Percentiles rank a stretch among this genome's conserved stretches.
These are phyloP conservation scores for Phasianus colchicus DNA, from an alignment of 2,113 vertebrate species.

Conservation along the genomic window DNA sequence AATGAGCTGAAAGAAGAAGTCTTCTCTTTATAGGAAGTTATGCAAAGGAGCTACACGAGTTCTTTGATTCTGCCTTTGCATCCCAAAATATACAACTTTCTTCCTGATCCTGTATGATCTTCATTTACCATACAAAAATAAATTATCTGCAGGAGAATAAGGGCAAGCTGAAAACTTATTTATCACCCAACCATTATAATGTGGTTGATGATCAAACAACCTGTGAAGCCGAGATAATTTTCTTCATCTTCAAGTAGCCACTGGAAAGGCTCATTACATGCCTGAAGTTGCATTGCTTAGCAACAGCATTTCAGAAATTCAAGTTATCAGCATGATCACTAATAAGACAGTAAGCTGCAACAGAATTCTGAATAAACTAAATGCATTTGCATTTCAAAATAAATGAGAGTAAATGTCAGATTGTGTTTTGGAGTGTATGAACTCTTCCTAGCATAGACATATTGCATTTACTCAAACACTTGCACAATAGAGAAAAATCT, in stretches of 20 bases:
- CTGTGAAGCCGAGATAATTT: constrained; percentile 64
- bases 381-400: constrained; percentile 69
- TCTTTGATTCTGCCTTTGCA: constrained; percentile 31
- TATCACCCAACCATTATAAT: constrained; percentile 64
- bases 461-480: not conserved
- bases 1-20: not conserved
- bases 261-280: constrained; percentile 73
- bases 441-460: not conserved
- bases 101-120: constrained; percentile 41
- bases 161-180: constrained; percentile 51
- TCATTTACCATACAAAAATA: constrained; percentile 45
- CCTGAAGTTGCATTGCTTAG: constrained; percentile 76
- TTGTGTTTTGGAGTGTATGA: constrained; percentile 46
- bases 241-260: constrained; percentile 70
- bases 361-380: constrained; percentile 57
- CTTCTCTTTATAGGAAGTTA: constrained; percentile 28
- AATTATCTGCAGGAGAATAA: constrained; percentile 35
- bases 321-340: constrained; percentile 69
- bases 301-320: constrained; percentile 75
- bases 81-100: constrained; percentile 38
- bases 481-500: not conserved
- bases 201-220: constrained; percentile 68
- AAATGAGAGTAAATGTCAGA: constrained; percentile 68
- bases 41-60: constrained; percentile 2
- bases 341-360: constrained; percentile 70